These are phyloP conservation scores for Harlomillsia oculata DNA, from an alignment of 1,140 invertebrate genomes.

Conservation along the genomic window DNA sequence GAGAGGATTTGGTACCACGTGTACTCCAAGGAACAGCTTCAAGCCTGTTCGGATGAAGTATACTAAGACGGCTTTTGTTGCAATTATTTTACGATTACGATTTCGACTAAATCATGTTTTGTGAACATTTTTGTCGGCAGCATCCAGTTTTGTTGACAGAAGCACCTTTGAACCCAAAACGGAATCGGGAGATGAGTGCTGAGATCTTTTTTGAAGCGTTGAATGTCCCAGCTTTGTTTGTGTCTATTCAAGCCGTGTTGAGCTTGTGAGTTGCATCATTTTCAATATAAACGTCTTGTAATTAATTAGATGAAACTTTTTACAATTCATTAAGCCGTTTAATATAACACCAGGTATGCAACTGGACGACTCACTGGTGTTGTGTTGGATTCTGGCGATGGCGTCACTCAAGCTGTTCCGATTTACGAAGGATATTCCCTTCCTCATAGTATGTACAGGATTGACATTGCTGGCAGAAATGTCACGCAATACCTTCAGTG, in stretches of 20 bases:
- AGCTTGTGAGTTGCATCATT: slow-evolving; percentile 70
- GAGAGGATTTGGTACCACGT: slow-evolving; percentile 98
- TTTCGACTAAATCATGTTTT: background rate
- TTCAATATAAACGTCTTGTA: background rate
- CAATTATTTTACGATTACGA: background rate
- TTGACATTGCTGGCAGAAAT: slow-evolving; percentile 95
- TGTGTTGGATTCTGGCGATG: slow-evolving; percentile 94
- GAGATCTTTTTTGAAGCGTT: slow-evolving; percentile 99
- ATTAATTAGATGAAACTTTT: background rate
- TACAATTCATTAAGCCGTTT: background rate
- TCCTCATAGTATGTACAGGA: slow-evolving; percentile 96
- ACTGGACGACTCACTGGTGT: slow-evolving; percentile 96
- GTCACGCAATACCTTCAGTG: slow-evolving; percentile 82
- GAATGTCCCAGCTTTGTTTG: slow-evolving; percentile 95
- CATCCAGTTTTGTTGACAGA: slow-evolving; percentile 97
- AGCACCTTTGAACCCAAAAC: slow-evolving; percentile 91
- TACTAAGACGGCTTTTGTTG: background rate
- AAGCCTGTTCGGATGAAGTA: slow-evolving; percentile 91
- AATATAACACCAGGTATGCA: slow-evolving; percentile 61
- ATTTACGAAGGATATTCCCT: slow-evolving; percentile 99
- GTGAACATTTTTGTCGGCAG: slow-evolving; percentile 40
- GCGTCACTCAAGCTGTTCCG: slow-evolving; percentile 97
- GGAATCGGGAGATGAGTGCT: slow-evolving; percentile 93
- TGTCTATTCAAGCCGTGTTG: slow-evolving; percentile 98
- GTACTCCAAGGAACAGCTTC: slow-evolving; percentile 89